phyloP scores from a whole-genome alignment of 2,113 vertebrate genomes.

The Bettongia penicillata region DNA sequence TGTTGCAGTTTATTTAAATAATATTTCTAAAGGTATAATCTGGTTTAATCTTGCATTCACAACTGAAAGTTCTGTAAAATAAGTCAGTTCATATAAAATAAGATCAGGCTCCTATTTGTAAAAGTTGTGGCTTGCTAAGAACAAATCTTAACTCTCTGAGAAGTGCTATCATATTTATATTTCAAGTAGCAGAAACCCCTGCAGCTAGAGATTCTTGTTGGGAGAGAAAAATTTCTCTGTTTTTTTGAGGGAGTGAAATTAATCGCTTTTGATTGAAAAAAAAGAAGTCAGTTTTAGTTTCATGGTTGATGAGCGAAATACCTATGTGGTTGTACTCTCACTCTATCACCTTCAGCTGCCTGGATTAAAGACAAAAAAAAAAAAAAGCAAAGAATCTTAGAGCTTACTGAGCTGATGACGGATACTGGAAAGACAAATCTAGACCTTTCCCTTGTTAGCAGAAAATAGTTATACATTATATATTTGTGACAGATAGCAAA shows the following conservation, averaged over 20 bases:
- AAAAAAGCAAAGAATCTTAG: background rate
- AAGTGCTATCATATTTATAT: background rate
- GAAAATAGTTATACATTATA: background rate
- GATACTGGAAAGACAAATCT: background rate
- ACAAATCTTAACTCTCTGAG: background rate
- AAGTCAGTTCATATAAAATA: background rate
- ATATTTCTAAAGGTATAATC: background rate
- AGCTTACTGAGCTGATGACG: background rate
- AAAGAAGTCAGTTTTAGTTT: background rate
- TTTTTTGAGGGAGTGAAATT: background rate
- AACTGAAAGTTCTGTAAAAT: background rate
- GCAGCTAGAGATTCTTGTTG: background rate
- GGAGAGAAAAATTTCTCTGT: background rate
- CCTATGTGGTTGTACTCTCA: background rate
- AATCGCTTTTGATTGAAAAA: background rate
- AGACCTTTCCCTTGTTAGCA: background rate
- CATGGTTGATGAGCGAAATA: background rate
- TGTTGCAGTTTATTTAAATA: conserved; percentile 11
- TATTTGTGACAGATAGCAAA: background rate
- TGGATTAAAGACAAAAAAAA: background rate
- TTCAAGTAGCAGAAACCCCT: background rate
- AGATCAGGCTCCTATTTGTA: background rate
- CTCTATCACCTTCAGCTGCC: background rate
- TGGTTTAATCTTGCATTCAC: background rate
- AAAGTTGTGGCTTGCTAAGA: background rate